Evolutionary conservation across 2,797 vertebrate species (phyloP).

Genomic region (Morus bassanus): DNA sequence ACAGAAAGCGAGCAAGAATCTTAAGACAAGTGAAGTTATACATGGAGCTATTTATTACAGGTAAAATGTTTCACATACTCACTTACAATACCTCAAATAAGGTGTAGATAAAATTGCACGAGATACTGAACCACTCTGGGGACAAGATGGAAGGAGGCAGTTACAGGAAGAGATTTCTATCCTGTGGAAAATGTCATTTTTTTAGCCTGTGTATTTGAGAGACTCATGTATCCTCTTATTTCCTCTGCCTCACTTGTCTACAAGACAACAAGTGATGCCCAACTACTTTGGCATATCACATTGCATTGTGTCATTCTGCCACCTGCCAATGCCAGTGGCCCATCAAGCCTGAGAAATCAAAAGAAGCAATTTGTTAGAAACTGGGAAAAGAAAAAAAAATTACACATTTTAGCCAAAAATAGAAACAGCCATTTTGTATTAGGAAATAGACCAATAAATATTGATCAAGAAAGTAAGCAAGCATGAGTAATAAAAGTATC

Average conservation of each 20-base stretch:
- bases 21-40: not conserved
- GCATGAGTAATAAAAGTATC: not conserved
- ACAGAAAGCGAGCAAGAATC: not conserved
- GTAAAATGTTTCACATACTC: not conserved
- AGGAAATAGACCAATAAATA: not conserved
- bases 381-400: not conserved
- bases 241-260: conserved; percentile 14
- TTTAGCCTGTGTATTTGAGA: not conserved
- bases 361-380: conserved; percentile 34
- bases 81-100: not conserved
- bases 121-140: not conserved
- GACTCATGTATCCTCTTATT: not conserved
- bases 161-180: not conserved
- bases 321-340: conserved; percentile 35
- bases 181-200: not conserved
- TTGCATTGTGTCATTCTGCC: conserved; percentile 36
- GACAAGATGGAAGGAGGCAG: not conserved
- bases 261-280: conserved; percentile 38
- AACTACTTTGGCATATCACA: conserved; percentile 51
- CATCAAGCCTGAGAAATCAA: conserved; percentile 52
- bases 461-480: not conserved
- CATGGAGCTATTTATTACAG: not conserved
- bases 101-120: accelerated
- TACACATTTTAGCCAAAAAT: not conserved
- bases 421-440: not conserved